Evolutionary conservation across 2,797 vertebrate genomes (phyloP).

Genomic region (Microhierax caerulescens): DNA sequence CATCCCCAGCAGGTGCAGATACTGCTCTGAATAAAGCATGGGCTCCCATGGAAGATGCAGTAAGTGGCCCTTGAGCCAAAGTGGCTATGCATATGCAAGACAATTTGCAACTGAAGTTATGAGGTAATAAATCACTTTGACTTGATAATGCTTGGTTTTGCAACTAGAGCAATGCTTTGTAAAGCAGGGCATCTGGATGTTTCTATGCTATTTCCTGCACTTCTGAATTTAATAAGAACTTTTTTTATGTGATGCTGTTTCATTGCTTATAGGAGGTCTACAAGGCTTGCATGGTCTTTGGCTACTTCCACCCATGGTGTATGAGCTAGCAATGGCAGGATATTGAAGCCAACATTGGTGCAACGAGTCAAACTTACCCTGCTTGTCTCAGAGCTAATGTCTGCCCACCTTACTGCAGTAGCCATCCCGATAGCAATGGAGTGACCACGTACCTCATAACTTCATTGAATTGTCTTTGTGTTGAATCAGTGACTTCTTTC

Average conservation of each 20-base stretch:
- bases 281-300: background rate
- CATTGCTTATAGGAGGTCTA: background rate
- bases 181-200: background rate
- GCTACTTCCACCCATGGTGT: rapidly evolving
- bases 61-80: background rate
- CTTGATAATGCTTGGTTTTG: background rate
- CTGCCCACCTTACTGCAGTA: background rate
- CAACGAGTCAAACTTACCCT: background rate
- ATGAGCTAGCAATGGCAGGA: background rate
- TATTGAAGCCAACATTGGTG: background rate
- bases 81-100: background rate
- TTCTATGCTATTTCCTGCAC: background rate
- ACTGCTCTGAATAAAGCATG: background rate
- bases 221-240: background rate
- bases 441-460: background rate
- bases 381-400: background rate
- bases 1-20: background rate
- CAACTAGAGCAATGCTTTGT: background rate
- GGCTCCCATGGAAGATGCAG: background rate
- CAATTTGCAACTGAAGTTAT: background rate
- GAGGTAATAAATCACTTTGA: background rate
- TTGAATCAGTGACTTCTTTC: background rate
- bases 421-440: background rate
- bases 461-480: background rate
- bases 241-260: rapidly evolving